Base-by-base conservation (phyloP, 1,140 invertebrate species). In the Hylaeus anthracinus region DNA sequence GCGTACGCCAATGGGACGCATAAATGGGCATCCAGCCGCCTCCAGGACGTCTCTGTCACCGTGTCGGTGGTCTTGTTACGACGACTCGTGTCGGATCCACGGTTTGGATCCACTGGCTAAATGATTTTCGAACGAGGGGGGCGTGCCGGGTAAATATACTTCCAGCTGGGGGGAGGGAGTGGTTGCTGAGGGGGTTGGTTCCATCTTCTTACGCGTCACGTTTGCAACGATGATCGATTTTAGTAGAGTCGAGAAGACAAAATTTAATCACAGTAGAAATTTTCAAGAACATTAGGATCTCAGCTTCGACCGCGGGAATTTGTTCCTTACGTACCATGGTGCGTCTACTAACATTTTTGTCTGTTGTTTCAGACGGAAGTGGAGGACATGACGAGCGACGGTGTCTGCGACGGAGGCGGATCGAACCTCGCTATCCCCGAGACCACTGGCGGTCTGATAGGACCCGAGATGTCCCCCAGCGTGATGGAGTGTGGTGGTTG, bases 401-500 rank as follows among this genome's bases (percentile, higher is more conserved):
- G 84, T n/a, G 75, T 84, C 26, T 88, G 87, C 86, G 89, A 89
- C 60, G 86, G 88, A 55, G 51, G 74, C 70, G 85, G 88, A 48
- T 70, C 87, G 48, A 88, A 85, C 75, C 85, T 86, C 58, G 60
- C 71, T 26, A 43, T 69, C 26, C 55, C 82, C 55, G 85, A 87
- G 43, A 81, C 39, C 51, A 79, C 77, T 39, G 81, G 87, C 15
- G 74, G 82, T 45, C 72, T 89, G 73, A 88, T 71, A 73, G 89
- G 83, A 82, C 83, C 83, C 80, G 89, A 83, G 87, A 88, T 85
- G 83, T 87, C 78, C 55, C 80, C 90, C 63, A 87, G 80, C 60
- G 85, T 90, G 76, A 93, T 94, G 92, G 92, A 93, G 82, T 94
- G 93, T 74, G 92, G 92, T 58, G 92, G 92, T 72, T 94, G 93